Evolutionary conservation across 2,888 invertebrate species (phyloP).

Genomic region (Drosophila antonietae): DNA sequence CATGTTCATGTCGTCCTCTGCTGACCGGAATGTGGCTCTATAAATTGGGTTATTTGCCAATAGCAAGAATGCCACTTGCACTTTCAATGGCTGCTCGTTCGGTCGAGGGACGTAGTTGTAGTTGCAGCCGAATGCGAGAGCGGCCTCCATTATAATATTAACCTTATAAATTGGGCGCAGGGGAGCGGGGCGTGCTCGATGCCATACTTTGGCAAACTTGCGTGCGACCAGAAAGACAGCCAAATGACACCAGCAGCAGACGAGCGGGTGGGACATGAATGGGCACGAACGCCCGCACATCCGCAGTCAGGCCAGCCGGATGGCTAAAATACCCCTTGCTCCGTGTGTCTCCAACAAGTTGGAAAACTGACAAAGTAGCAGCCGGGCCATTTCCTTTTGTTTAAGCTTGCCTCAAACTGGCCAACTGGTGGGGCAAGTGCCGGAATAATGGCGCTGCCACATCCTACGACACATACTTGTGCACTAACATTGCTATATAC

Average conservation of each 20-base stretch:
- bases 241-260: conserved; percentile 64
- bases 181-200: conserved; percentile 41
- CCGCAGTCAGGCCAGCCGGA: conserved; percentile 54
- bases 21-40: conserved; percentile 72
- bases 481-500: conserved; percentile 15
- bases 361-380: conserved; percentile 80
- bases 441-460: conserved; percentile 66
- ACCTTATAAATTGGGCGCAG: conserved; percentile 76
- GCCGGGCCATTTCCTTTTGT: conserved; percentile 79
- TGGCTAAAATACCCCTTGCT: conserved; percentile 10
- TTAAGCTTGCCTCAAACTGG: conserved; percentile 79
- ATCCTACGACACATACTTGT: conserved; percentile 40
- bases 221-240: conserved; percentile 73
- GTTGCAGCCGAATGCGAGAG: conserved; percentile 20
- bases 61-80: conserved; percentile 75
- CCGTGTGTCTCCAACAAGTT: conserved; percentile 43
- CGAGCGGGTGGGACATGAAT: conserved; percentile 36
- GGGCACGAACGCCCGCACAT: conserved; percentile 63
- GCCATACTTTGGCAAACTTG: conserved; percentile 80
- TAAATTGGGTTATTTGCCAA: conserved; percentile 80
- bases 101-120: conserved; percentile 48
- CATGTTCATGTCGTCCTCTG: conserved; percentile 32
- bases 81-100: conserved; percentile 71
- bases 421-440: conserved; percentile 56
- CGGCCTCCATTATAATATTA: conserved; percentile 69